These are phyloP conservation scores for Gymnodraco acuticeps DNA, from an alignment of 2,797 vertebrate genomes.

Conservation along the genomic window DNA sequence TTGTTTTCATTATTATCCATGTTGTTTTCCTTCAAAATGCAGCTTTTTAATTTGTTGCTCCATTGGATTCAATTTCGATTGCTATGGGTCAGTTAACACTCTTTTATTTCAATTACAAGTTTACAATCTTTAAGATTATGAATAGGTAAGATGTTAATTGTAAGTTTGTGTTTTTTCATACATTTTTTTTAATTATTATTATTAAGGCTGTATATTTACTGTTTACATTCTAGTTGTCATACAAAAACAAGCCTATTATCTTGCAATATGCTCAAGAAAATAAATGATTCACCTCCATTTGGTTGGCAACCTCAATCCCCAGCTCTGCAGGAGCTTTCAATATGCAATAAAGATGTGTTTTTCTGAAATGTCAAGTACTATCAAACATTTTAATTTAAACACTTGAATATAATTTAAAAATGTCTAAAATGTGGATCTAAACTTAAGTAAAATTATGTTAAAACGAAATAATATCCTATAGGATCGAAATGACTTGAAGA, in stretches of 20 bases:
- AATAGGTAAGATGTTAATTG: background rate
- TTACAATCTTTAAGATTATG: background rate
- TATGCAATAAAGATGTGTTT: background rate
- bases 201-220: background rate
- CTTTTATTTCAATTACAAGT: too few species aligned
- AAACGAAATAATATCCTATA: background rate
- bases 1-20: background rate
- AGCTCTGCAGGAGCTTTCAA: background rate
- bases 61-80: background rate
- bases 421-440: background rate
- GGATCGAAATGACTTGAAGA: background rate
- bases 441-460: background rate
- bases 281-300: too few species aligned
- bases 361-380: background rate
- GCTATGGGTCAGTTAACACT: background rate
- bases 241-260: too few species aligned
- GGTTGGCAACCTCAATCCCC: background rate
- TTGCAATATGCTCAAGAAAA: background rate
- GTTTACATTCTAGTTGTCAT: background rate
- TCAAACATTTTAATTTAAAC: too few species aligned
- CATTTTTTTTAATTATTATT: background rate
- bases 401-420: background rate
- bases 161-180: too few species aligned
- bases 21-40: too few species aligned
- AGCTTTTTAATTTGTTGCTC: too few species aligned